Conservation (phyloP, 2,113 vertebrate species). For the Carassius gibelio region DNA sequence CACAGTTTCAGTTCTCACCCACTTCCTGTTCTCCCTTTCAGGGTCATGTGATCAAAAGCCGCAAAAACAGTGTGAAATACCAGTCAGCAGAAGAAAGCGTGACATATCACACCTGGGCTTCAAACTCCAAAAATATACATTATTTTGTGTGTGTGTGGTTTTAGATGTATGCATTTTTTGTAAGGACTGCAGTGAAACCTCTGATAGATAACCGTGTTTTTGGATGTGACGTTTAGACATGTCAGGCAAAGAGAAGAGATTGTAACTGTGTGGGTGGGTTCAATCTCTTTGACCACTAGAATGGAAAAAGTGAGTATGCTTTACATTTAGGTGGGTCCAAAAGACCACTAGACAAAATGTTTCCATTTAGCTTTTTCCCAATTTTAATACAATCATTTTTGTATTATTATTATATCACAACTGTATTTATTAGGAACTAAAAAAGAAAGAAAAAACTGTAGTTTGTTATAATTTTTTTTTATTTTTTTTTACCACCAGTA, state of each 20-base stretch:
- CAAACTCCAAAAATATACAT: background rate
- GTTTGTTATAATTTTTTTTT: background rate
- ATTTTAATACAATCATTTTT: background rate
- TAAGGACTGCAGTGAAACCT: background rate
- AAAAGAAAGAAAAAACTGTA: background rate
- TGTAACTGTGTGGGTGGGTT: background rate
- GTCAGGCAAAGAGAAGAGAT: background rate
- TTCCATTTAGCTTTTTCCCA: background rate
- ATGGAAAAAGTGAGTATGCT: slow-evolving; percentile 6
- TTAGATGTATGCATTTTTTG: background rate
- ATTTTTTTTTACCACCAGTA: background rate
- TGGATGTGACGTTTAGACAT: background rate
- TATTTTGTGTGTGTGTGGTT: background rate
- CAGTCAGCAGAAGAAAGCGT: background rate
- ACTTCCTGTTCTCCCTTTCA: slow-evolving; percentile 33
- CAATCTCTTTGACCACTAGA: background rate
- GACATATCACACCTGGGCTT: background rate
- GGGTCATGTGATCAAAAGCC: slow-evolving; percentile 31
- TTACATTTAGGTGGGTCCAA: background rate
- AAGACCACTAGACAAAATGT: background rate
- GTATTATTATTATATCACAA: background rate
- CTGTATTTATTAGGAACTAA: background rate
- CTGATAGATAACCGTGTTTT: background rate
- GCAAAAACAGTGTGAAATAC: background rate
- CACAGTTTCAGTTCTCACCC: slow-evolving; percentile 36